Evolutionary conservation across 2,797 vertebrate species (phyloP), one percentile per base, ranked within the genome.

Genomic region (Gymnoscopelus microlampas): DNA sequence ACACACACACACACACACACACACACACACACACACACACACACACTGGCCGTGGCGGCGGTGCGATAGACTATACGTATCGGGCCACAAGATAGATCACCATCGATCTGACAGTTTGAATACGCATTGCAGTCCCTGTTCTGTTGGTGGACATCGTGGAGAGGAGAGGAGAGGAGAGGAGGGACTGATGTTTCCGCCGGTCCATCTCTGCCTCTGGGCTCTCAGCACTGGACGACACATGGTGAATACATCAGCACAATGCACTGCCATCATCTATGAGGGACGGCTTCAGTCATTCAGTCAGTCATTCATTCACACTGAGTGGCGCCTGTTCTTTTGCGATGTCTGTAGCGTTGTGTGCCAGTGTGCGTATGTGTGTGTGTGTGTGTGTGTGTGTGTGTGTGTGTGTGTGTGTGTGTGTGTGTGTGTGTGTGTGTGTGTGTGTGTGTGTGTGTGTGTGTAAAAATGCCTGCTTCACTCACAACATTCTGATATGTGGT

Each of bases 71-170:
- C 32, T 35, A 7, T 8, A 44, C 39, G 7, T 10, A 44, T 44
- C 8, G 39, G 39, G 39, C 39, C 39, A 44, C 39, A 7, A 8
- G 39, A 44, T 44, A 59, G 64, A 70, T 53, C 66, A n/a, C 13
- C 58, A 75, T 39, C 81, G 70, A 80, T 74, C 68, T 2, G 1
- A 13, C 19, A 51, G 19, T 69, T 70, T 73, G 63, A 55, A 73
- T 74, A 60, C 0, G 10, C 62, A 78, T 24, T 72, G 51, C 66
- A 58, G 66, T 51, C 35, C 53, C 26, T 44, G 39, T 23, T 62
- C 53, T 65, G 26, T 19, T 19, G 26, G 26, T 29, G 26, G 26
- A 29, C 26, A 29, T 4, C 26, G 2, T 29, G 26, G 26, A 50
- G 15, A 70, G 13, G 29, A 58, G 24, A 61, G 6, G 64, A 69